Conservation (phyloP, 23 tunicate species). For the Phallusia fumigata region DNA sequence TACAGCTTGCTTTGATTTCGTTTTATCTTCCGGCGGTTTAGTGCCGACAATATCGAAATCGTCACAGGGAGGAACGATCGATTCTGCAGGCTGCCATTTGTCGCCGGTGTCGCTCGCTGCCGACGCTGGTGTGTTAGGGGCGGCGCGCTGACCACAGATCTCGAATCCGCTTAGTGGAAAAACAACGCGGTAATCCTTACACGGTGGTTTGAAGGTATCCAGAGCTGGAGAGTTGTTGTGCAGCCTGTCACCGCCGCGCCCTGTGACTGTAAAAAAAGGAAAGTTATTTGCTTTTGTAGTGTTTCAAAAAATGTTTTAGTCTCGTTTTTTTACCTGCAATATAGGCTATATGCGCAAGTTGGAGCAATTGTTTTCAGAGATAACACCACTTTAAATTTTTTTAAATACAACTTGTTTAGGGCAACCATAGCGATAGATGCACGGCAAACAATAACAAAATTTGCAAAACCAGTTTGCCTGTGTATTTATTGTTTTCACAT, state of each 20-base stretch:
- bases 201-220: background rate
- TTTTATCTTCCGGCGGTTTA: constrained; percentile 23
- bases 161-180: constrained; percentile 13
- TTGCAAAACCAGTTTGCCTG: too few relatives aligned
- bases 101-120: background rate
- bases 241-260: background rate
- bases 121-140: constrained; percentile 13
- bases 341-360: too few relatives aligned
- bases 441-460: too few relatives aligned
- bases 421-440: too few relatives aligned
- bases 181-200: constrained; percentile 10
- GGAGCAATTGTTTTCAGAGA: too few relatives aligned
- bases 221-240: constrained; percentile 29
- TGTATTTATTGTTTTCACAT: too few relatives aligned
- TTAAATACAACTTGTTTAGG: too few relatives aligned
- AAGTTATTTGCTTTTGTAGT: too few relatives aligned
- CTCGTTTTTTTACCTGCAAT: too few relatives aligned
- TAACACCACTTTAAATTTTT: too few relatives aligned
- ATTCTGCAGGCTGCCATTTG: background rate
- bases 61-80: background rate
- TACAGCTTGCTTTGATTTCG: background rate
- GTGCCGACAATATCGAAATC: constrained; percentile 7
- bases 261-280: background rate
- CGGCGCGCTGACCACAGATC: constrained; percentile 5
- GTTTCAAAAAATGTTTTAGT: too few relatives aligned